phyloP scores from a whole-genome alignment of 2,113 vertebrate species.

The Smithornis capensis region DNA sequence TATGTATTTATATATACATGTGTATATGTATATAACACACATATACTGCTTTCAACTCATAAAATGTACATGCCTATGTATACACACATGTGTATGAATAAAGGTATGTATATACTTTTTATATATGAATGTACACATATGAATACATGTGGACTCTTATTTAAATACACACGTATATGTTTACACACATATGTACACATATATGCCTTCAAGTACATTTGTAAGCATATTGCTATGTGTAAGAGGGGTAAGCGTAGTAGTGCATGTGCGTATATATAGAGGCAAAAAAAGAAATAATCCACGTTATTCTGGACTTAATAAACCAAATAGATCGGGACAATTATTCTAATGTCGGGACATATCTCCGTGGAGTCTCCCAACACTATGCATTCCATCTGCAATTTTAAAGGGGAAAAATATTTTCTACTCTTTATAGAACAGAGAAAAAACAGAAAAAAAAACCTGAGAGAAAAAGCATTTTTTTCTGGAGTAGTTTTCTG shows the following conservation, averaged over 20 bases:
- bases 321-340: background rate
- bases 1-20: too few relatives aligned
- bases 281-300: background rate
- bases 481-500: background rate
- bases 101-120: background rate
- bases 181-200: background rate
- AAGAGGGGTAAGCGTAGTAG: background rate
- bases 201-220: background rate
- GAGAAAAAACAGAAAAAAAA: fast-evolving
- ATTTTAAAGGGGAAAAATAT: background rate
- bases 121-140: background rate
- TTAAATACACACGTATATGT: background rate
- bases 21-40: fast-evolving
- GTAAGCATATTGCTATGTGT: background rate
- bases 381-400: background rate
- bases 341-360: background rate
- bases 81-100: background rate
- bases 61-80: fast-evolving
- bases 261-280: background rate
- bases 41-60: background rate
- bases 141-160: background rate
- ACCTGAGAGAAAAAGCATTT: fast-evolving
- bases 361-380: background rate
- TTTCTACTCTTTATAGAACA: background rate
- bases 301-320: background rate